Evolutionary conservation across 2,797 vertebrate species (phyloP), one percentile per base, ranked within the genome.

Genomic region (Prionace glauca): DNA sequence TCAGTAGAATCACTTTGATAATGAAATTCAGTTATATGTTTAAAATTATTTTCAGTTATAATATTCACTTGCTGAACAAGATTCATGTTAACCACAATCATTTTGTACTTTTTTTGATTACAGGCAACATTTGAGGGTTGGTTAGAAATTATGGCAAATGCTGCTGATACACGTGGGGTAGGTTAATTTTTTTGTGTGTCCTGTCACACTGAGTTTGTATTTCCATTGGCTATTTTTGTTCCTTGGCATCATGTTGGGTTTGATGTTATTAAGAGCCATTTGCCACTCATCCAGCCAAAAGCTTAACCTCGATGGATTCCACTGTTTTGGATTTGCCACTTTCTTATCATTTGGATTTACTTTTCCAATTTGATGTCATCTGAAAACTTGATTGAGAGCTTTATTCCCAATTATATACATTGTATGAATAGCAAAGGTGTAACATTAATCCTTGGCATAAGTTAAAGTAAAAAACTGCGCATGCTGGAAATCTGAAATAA

Each of bases 81-180:
- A 41, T 86, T 11, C 29, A 84, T 95, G 95, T 50, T 36, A 95
- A 69, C 65, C 12, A 84, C 72, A 62, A 56, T 41, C 3, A 26
- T 71, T 84, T 41, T 95, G 36, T 77, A 26, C 14, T 50, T 14
- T 8, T 16, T 96, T 86, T 84, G 69, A 36, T 96, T 62, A 95
- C 95, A 96, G 95, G 86, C 95, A 45, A 96, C 95, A 36, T 95
- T 96, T 87, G 95, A 96, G 62, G 95, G 95, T 14, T 96, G 95
- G 95, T 62, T 96, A 26, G 95, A 96, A 96, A 94, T 94, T 69
- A 96, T 96, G 95, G 95, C 95, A 26, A 95, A 91, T 67, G 95
- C 95, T 86, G 74, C 95, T 41, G 95, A 96, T 71, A 67, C 92
- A 29, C 92, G 91, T 86, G 95, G 95, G 92, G 95, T 96, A 96